Evolutionary conservation across 2,888 invertebrate species (phyloP).

Genomic region (Agriopis leucophaearia): DNA sequence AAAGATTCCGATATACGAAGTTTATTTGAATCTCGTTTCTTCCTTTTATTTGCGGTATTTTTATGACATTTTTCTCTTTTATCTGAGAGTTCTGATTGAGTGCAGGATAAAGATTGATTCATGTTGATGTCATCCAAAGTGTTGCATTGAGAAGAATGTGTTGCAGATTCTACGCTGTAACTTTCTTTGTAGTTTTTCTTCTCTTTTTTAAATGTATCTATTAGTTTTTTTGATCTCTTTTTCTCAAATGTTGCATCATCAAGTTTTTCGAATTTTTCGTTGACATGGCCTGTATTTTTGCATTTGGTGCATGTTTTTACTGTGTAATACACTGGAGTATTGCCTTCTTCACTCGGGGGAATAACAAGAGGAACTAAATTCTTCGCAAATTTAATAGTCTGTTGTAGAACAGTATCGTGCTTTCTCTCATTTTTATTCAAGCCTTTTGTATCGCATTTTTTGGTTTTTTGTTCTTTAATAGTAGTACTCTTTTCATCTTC

Average conservation of each 20-base stretch:
- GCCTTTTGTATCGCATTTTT: slow-evolving; percentile 42
- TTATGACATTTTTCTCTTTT: slow-evolving; percentile 57
- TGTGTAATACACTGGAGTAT: slow-evolving; percentile 66
- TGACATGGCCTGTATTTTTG: slow-evolving; percentile 16
- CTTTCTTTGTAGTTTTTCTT: slow-evolving; percentile 54
- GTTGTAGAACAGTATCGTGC: slow-evolving; percentile 65
- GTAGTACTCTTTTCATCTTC: slow-evolving; percentile 37
- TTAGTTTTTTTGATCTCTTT: slow-evolving; percentile 55
- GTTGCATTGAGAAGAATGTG: slow-evolving; percentile 64
- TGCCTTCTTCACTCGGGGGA: slow-evolving; percentile 59
- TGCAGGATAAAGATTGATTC: slow-evolving; percentile 70
- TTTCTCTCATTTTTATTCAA: slow-evolving; percentile 46
- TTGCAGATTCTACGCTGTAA: slow-evolving; percentile 57
- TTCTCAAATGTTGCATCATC: slow-evolving; percentile 33
- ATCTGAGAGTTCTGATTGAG: slow-evolving; percentile 71
- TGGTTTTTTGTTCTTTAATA: slow-evolving; percentile 28
- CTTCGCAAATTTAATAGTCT: slow-evolving; percentile 74
- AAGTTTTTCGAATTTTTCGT: slow-evolving; percentile 6
- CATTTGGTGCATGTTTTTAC: slow-evolving; percentile 64
- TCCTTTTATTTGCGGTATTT: slow-evolving; percentile 53
- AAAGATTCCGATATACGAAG: slow-evolving; percentile 69
- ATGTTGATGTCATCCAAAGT: slow-evolving; percentile 74
- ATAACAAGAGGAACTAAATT: slow-evolving; percentile 70
- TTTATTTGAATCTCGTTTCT: slow-evolving; percentile 49
- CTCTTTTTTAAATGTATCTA: slow-evolving; percentile 58